Conservation (phyloP, 2,113 vertebrate species). For the Poecile atricapillus region DNA sequence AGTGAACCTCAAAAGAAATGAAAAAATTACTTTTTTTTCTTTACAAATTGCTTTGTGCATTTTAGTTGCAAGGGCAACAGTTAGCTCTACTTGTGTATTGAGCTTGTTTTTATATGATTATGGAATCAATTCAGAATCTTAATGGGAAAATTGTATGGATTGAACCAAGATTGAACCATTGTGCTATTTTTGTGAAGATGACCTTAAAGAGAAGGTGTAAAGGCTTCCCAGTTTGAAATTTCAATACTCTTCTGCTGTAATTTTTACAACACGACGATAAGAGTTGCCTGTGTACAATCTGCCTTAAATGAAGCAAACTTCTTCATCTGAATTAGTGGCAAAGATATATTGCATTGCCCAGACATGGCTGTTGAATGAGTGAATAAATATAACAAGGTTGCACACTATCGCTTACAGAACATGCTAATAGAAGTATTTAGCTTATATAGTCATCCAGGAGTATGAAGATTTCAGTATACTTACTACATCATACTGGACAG, state of each 20-base stretch:
- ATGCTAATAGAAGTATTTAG: not conserved
- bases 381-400: not conserved
- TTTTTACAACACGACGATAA: not conserved
- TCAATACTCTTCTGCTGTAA: not conserved
- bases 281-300: not conserved
- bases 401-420: not conserved
- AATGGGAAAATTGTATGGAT: not conserved
- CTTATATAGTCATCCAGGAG: not conserved
- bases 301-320: not conserved
- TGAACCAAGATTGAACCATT: not conserved
- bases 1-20: not conserved
- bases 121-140: conserved; percentile 48
- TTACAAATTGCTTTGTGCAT: conserved; percentile 12
- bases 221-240: not conserved
- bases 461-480: not conserved
- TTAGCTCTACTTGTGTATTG: conserved; percentile 52
- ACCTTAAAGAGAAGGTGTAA: not conserved
- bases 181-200: conserved; percentile 18
- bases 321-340: not conserved
- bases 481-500: not conserved
- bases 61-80: conserved; percentile 9
- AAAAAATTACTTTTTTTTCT: not conserved
- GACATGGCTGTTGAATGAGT: not conserved
- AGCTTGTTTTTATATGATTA: conserved; percentile 33
- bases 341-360: not conserved